Conservation (phyloP, 2,888 invertebrate genomes). For the Drosophila kanekoi region DNA sequence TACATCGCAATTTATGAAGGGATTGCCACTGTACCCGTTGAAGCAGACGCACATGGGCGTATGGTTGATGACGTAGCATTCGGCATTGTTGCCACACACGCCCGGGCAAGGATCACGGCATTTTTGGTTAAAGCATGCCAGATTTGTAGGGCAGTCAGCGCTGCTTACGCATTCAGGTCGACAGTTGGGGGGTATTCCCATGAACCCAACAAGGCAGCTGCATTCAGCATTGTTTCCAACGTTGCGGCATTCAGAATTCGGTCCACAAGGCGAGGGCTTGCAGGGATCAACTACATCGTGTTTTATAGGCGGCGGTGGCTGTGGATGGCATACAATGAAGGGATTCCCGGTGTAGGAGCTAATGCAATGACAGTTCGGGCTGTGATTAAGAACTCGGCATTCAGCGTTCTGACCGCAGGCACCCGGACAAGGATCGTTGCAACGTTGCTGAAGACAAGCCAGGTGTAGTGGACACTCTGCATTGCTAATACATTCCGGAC, state of each 20-base stretch:
- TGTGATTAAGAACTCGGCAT: slow-evolving; percentile 91
- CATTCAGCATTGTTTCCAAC: slow-evolving; percentile 89
- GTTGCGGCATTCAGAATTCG: slow-evolving; percentile 90
- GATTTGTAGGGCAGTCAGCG: slow-evolving; percentile 90
- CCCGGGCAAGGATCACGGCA: slow-evolving; percentile 90
- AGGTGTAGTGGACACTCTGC: slow-evolving; percentile 89
- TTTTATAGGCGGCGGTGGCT: slow-evolving; percentile 21
- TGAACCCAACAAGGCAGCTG: slow-evolving; percentile 89
- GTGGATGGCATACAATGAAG: slow-evolving; percentile 85
- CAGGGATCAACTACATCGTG: slow-evolving; percentile 86
- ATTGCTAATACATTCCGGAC: slow-evolving; percentile 90
- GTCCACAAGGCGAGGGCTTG: slow-evolving; percentile 92
- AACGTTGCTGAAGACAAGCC: slow-evolving; percentile 90
- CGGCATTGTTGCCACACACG: slow-evolving; percentile 88
- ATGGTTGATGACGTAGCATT: slow-evolving; percentile 87
- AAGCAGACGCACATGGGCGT: slow-evolving; percentile 88
- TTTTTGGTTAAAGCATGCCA: slow-evolving; percentile 91
- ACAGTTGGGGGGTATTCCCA: slow-evolving; percentile 91
- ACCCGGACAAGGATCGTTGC: slow-evolving; percentile 90
- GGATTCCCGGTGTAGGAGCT: slow-evolving; percentile 82
- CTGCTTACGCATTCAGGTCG: slow-evolving; percentile 92
- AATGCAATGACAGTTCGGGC: slow-evolving; percentile 91
- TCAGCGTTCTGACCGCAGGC: slow-evolving; percentile 91
- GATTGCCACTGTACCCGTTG: slow-evolving; percentile 87
- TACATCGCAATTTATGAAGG: slow-evolving; percentile 84